Conservation (phyloP, 2,797 vertebrate genomes). For the Cossypha polioptera region DNA sequence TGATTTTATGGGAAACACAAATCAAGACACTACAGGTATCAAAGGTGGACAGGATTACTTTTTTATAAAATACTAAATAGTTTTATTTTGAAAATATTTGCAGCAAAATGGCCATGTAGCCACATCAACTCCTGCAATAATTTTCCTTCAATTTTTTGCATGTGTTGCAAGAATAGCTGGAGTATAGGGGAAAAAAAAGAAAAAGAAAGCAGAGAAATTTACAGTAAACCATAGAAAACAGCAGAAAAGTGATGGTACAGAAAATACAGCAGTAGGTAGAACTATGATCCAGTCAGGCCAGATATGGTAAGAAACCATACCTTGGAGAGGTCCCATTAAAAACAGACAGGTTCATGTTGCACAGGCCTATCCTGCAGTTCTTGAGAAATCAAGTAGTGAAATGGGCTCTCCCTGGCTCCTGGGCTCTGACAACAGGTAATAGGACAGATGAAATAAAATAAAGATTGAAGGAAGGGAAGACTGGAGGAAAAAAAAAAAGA, state of each 20-base stretch:
- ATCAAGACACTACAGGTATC: conserved; percentile 39
- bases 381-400: neutral
- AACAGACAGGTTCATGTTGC: neutral
- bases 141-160: neutral
- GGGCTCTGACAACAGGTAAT: neutral
- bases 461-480: neutral
- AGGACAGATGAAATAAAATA: neutral
- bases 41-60: neutral
- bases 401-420: neutral
- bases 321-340: neutral
- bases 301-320: neutral
- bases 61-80: neutral
- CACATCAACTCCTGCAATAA: neutral
- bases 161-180: neutral
- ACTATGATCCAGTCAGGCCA: conserved; percentile 2
- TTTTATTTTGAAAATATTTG: neutral
- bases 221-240: conserved; percentile 21
- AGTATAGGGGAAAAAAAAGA: neutral
- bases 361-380: neutral
- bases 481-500: neutral
- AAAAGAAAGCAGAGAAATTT: neutral
- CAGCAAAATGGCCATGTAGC: neutral
- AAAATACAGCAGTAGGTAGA: conserved; percentile 11
- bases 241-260: neutral
- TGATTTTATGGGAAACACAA: conserved; percentile 55